Percentiles rank a stretch among this genome's conserved stretches.
phyloP scores from a whole-genome alignment of 2,888 invertebrate species.

The Aporophyla lueneburgensis region DNA sequence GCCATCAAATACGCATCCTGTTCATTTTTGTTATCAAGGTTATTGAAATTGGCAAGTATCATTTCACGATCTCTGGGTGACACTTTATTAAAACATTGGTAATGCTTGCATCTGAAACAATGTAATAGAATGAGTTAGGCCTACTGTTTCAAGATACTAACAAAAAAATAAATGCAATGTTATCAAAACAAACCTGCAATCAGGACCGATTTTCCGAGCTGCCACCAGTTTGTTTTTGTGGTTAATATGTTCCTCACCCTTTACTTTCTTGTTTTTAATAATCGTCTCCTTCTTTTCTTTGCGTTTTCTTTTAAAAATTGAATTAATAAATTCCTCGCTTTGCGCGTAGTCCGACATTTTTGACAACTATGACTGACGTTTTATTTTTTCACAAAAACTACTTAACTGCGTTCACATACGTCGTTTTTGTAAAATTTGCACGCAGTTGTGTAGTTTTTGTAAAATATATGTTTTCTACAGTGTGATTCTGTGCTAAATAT shows the following conservation, averaged over 20 bases:
- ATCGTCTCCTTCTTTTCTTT: not conserved
- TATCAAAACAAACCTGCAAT: slow-evolving; percentile 36
- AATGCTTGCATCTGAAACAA: slow-evolving; percentile 16
- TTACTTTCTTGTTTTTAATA: too few relatives aligned
- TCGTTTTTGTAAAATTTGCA: slow-evolving; percentile 22
- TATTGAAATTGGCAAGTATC: too few relatives aligned
- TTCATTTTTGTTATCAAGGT: too few relatives aligned
- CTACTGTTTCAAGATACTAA: slow-evolving; percentile 2
- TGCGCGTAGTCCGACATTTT: not conserved
- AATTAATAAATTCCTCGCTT: not conserved
- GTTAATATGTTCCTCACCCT: too few relatives aligned
- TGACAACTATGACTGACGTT: not conserved
- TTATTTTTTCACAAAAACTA: slow-evolving; percentile 25
- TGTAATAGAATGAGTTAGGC: slow-evolving; percentile 9
- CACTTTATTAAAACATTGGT: slow-evolving; percentile 30
- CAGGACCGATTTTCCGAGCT: too few relatives aligned
- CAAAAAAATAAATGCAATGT: slow-evolving; percentile 3
- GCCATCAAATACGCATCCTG: too few relatives aligned
- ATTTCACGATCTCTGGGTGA: slow-evolving; percentile 14
- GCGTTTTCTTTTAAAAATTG: slow-evolving; percentile 3
- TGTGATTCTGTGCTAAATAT: slow-evolving; percentile 11
- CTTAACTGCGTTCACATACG: slow-evolving; percentile 2
- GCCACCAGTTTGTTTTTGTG: too few relatives aligned
- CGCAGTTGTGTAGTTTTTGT: slow-evolving; percentile 16
- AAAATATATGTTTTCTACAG: not conserved